Evolutionary conservation across 2,888 invertebrate genomes (phyloP).

Genomic region (Cancer borealis): DNA sequence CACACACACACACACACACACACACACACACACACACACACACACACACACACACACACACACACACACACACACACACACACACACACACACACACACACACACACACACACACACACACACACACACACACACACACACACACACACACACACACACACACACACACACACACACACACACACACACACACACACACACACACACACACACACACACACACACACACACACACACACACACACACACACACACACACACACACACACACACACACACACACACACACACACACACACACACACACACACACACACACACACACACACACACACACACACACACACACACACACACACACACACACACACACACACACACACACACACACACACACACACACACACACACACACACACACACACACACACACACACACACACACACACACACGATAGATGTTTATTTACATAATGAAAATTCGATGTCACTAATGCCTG

Average conservation of each 20-base stretch:
- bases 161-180: constrained; percentile 35
- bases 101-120: constrained; percentile 48
- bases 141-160: constrained; percentile 31
- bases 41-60: constrained; percentile 52
- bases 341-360: constrained; percentile 49
- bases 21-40: constrained; percentile 40
- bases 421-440: neutral
- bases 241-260: constrained; percentile 43
- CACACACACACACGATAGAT: neutral
- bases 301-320: constrained; percentile 16
- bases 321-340: constrained; percentile 49
- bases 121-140: constrained; percentile 49
- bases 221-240: neutral
- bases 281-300: constrained; percentile 36
- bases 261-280: constrained; percentile 52
- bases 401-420: constrained; percentile 2
- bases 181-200: constrained; percentile 51
- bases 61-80: constrained; percentile 38
- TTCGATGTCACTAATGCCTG: neutral
- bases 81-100: neutral
- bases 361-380: constrained; percentile 12
- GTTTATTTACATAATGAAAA: constrained; percentile 16
- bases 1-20: constrained; percentile 12
- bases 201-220: constrained; percentile 47
- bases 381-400: neutral